Percentiles rank a stretch among this genome's conserved stretches.
Conservation (phyloP, 1,140 invertebrate genomes). For the Bradysia coprophila region DNA sequence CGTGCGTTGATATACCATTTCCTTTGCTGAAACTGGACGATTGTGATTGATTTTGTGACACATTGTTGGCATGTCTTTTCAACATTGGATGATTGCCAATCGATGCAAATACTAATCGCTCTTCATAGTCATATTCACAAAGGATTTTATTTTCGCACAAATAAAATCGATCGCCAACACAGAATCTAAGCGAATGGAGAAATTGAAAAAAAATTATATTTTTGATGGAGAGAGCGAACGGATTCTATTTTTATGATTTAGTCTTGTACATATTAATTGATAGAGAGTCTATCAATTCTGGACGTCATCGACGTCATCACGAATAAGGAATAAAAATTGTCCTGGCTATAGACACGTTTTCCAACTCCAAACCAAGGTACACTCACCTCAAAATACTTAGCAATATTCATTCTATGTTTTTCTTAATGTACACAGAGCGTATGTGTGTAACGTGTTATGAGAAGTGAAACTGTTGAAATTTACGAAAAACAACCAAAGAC, state of each 20-base stretch:
- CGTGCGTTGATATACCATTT: background rate
- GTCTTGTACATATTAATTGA: no score
- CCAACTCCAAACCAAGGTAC: no score
- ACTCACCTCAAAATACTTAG: no score
- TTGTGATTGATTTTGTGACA: constrained; percentile 17
- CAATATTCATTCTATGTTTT: no score
- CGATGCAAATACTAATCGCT: constrained; percentile 74
- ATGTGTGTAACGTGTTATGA: no score
- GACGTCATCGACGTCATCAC: no score
- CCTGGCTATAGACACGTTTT: no score
- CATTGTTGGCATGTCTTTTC: constrained; percentile 55
- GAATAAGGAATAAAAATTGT: no score
- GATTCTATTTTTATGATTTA: background rate
- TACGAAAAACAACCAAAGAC: no score
- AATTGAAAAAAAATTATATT: background rate
- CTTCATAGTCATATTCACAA: constrained; percentile 94
- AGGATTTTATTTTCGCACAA: constrained; percentile 93
- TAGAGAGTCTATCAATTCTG: no score
- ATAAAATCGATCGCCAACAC: constrained; percentile 91
- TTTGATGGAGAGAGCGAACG: background rate
- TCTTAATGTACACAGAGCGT: no score
- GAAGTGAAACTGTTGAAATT: no score
- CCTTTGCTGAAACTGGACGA: background rate
- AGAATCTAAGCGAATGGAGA: constrained; percentile 49
- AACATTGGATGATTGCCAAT: constrained; percentile 85